These are phyloP conservation scores for Nyctibius bracteatus DNA, from an alignment of 2,113 vertebrate species.

Conservation along the genomic window DNA sequence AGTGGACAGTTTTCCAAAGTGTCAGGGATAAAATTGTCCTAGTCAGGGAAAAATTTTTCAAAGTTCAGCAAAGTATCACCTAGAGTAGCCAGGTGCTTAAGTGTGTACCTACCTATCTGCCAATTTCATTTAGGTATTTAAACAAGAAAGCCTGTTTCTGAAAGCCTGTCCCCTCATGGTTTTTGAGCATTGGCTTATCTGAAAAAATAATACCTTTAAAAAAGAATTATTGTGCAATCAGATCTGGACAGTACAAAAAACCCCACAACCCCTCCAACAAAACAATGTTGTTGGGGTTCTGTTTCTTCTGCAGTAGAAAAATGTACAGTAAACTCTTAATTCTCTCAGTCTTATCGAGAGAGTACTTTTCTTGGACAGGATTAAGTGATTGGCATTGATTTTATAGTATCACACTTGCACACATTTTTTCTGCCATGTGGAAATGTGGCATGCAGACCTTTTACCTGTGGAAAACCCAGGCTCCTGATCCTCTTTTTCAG, in stretches of 20 bases:
- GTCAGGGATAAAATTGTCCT: background rate
- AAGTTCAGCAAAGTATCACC: background rate
- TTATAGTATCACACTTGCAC: background rate
- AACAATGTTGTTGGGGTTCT: rapidly evolving
- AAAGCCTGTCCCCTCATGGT: background rate
- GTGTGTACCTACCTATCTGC: background rate
- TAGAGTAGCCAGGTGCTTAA: background rate
- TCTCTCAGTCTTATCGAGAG: background rate
- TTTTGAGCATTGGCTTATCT: background rate
- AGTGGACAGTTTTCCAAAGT: background rate
- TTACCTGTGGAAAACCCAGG: background rate
- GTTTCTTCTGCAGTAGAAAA: background rate
- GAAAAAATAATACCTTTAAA: background rate
- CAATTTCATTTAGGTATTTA: background rate
- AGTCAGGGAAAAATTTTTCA: background rate
- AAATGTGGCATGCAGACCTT: background rate
- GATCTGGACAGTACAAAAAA: background rate
- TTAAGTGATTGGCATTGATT: background rate
- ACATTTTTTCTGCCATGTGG: background rate
- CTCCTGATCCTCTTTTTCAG: background rate
- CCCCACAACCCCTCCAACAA: rapidly evolving
- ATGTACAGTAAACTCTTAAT: background rate
- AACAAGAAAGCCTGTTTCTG: background rate
- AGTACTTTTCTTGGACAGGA: background rate
- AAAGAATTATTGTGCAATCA: background rate